Evolutionary conservation across 1,140 invertebrate genomes (phyloP).

Genomic region (Thalassaphorura encarpata): DNA sequence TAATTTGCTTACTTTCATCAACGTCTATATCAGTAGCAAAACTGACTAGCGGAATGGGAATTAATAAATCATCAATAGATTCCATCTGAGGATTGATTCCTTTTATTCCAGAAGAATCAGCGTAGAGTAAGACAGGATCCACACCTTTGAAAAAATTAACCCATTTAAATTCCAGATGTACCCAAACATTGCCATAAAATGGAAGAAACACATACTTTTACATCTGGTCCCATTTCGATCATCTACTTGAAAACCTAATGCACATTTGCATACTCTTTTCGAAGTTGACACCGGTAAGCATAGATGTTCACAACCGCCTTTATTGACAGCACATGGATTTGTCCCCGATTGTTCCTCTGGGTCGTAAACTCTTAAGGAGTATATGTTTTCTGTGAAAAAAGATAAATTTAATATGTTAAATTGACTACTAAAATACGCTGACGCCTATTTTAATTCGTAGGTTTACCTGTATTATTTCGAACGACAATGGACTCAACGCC

Average conservation of each 20-base stretch:
- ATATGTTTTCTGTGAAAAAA: conserved; percentile 28
- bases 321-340: conserved; percentile 44
- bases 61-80: conserved; percentile 47
- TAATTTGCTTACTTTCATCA: conserved; percentile 46
- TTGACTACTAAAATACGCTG: background rate
- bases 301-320: conserved; percentile 61
- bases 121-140: conserved; percentile 64
- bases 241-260: conserved; percentile 56
- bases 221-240: conserved; percentile 43
- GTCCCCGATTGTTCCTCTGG: conserved; percentile 45
- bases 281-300: conserved; percentile 56
- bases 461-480: conserved; percentile 52
- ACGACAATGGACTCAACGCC: conserved; percentile 39
- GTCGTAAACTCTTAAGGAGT: conserved; percentile 49
- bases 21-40: conserved; percentile 67
- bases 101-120: conserved; percentile 45
- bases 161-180: conserved; percentile 4
- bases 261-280: conserved; percentile 57
- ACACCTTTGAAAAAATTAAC: conserved; percentile 35
- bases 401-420: background rate
- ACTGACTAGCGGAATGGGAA: conserved; percentile 64
- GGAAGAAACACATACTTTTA: conserved; percentile 37
- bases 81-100: conserved; percentile 50
- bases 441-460: background rate
- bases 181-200: background rate